Conservation (phyloP, 2,888 invertebrate species). For the Trachelus tabidus region DNA sequence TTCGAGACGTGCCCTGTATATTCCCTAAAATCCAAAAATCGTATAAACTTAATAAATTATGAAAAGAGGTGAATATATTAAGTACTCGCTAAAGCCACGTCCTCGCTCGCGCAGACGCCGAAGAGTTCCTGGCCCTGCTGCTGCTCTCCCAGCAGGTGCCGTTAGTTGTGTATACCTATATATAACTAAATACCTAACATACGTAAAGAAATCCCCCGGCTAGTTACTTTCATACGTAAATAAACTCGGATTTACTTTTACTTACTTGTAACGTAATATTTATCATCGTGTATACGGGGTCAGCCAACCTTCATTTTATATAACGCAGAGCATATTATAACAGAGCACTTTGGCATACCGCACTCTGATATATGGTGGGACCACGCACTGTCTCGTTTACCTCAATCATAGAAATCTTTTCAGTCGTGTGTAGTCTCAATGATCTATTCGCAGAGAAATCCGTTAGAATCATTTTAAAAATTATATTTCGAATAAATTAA, state of each 20-base stretch:
- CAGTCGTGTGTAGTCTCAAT: too few relatives aligned
- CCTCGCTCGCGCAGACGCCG: conserved; percentile 49
- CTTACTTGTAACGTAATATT: conserved; percentile 14
- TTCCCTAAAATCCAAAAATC: conserved; percentile 20
- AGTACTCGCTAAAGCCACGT: conserved; percentile 34
- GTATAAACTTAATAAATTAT: not conserved
- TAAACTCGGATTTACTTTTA: conserved; percentile 14
- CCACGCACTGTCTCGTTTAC: conserved; percentile 5
- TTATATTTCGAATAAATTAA: not conserved
- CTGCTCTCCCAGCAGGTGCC: conserved; percentile 47
- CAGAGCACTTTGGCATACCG: conserved; percentile 9
- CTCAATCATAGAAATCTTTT: not conserved
- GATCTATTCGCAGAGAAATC: not conserved
- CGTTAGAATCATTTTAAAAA: not conserved
- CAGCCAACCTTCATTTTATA: conserved; percentile 14
- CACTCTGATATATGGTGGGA: conserved; percentile 14
- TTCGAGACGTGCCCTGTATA: conserved; percentile 6
- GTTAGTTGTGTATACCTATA: conserved; percentile 26
- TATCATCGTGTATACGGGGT: conserved; percentile 7
- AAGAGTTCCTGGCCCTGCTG: conserved; percentile 56
- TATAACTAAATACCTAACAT: conserved; percentile 33
- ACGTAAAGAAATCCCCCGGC: not conserved
- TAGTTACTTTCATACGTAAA: conserved; percentile 16
- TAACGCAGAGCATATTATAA: conserved; percentile 12
- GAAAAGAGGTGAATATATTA: not conserved